A percentile compares a stretch with the other conserved stretches of the same genome.
Evolutionary conservation across 92 coral and sea anemone species (phyloP).

Genomic region (Porites rus): DNA sequence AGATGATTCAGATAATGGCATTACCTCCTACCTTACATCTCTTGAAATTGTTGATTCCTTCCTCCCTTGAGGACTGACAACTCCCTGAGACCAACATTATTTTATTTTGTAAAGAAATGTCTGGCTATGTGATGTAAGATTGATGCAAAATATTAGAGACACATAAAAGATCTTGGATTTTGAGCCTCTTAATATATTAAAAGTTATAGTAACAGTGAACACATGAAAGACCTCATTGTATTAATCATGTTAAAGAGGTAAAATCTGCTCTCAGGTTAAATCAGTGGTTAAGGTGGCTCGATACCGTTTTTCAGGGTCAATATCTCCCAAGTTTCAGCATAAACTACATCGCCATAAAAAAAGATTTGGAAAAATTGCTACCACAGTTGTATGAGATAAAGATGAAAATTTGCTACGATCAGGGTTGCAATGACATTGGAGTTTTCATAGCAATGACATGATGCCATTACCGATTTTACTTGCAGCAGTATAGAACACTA

Average conservation of each 20-base stretch:
- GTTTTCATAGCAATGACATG: not conserved
- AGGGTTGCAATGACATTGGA: not conserved
- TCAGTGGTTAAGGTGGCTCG: constrained; percentile 17
- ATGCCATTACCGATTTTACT: not conserved
- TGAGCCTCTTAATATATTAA: constrained; percentile 31
- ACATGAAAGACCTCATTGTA: constrained; percentile 20
- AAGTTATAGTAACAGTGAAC: constrained; percentile 28
- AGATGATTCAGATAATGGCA: constrained; percentile 40
- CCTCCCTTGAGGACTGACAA: constrained; percentile 16
- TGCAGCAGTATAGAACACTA: constrained; percentile 12
- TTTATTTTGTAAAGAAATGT: constrained; percentile 13
- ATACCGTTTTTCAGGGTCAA: not conserved
- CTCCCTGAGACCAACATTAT: constrained; percentile 33
- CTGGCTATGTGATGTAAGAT: constrained; percentile 32
- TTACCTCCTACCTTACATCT: constrained; percentile 31
- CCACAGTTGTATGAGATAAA: not conserved
- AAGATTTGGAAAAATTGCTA: not conserved
- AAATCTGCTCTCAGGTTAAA: constrained; percentile 29
- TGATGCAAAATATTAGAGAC: constrained; percentile 36
- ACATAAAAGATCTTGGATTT: constrained; percentile 19
- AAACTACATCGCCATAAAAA: not conserved
- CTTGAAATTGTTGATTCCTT: constrained; percentile 36
- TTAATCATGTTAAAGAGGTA: constrained; percentile 23
- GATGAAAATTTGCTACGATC: not conserved
- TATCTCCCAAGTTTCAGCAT: not conserved